A percentile compares a stretch with the other conserved stretches of the same genome.
phyloP scores from a whole-genome alignment of 1,140 invertebrate genomes.

The Rhopalosiphum maidis region DNA sequence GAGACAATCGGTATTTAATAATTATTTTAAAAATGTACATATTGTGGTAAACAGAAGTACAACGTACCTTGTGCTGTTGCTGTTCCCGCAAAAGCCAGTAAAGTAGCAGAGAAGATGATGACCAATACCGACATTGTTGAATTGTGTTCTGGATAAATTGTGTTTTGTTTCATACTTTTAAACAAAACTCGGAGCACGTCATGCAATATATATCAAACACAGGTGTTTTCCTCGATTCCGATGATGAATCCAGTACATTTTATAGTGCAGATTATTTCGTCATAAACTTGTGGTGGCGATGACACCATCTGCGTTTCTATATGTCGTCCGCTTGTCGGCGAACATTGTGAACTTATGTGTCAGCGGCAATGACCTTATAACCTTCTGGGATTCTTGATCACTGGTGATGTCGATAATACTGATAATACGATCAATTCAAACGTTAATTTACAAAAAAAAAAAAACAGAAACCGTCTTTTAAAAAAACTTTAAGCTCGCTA shows the following conservation, averaged over 20 bases:
- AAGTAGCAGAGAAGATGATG: neutral
- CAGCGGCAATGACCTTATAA: slow-evolving; percentile 33
- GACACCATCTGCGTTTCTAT: neutral
- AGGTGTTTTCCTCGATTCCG: neutral
- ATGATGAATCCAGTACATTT: slow-evolving; percentile 24
- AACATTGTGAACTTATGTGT: neutral
- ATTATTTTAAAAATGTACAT: neutral
- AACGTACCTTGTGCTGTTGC: neutral
- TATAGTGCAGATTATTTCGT: neutral
- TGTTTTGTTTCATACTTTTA: neutral
- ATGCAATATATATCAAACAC: neutral
- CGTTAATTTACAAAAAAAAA: neutral
- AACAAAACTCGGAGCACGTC: neutral
- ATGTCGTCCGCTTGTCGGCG: neutral
- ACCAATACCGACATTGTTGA: neutral
- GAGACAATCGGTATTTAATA: neutral
- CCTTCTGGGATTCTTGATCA: neutral
- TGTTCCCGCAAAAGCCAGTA: neutral
- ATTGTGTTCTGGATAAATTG: neutral
- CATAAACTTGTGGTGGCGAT: neutral
- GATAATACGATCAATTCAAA: neutral
- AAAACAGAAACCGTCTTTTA: neutral
- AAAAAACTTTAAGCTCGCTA: neutral
- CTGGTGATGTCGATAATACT: neutral
- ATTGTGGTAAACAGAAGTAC: neutral